Evolutionary conservation across 2,888 invertebrate species (phyloP).

Genomic region (Brassicogethes aeneus): DNA sequence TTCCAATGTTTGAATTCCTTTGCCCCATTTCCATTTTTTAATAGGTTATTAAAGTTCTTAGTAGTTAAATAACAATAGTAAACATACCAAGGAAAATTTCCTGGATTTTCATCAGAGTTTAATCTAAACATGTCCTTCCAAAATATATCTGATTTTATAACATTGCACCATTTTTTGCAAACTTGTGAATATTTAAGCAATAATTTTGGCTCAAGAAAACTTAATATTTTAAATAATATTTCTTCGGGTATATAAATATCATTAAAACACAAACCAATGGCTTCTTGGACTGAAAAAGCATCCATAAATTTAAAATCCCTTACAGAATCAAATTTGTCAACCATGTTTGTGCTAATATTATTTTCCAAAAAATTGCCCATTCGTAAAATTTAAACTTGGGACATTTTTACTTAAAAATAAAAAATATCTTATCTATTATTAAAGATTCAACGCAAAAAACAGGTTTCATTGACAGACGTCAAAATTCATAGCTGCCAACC

Average conservation of each 20-base stretch:
- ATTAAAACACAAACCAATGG: slow-evolving; percentile 36
- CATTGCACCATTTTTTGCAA: slow-evolving; percentile 44
- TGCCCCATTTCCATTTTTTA: slow-evolving; percentile 46
- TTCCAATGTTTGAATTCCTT: slow-evolving; percentile 38
- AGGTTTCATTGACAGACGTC: too few relatives aligned
- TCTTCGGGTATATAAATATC: slow-evolving; percentile 42
- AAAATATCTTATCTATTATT: too few relatives aligned
- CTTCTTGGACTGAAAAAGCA: slow-evolving; percentile 12
- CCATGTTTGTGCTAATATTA: too few relatives aligned
- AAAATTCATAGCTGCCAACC: too few relatives aligned
- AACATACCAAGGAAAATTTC: slow-evolving; percentile 33
- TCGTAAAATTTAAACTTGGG: too few relatives aligned
- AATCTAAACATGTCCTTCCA: slow-evolving; percentile 28
- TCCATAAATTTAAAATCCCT: slow-evolving; percentile 18
- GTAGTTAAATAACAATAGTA: slow-evolving; percentile 39
- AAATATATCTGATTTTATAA: slow-evolving; percentile 36
- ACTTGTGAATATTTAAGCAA: slow-evolving; percentile 41
- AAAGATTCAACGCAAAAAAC: too few relatives aligned
- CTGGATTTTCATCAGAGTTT: slow-evolving; percentile 22
- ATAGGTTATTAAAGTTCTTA: slow-evolving; percentile 41
- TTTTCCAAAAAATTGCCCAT: neutral
- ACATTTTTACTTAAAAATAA: too few relatives aligned
- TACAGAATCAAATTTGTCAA: slow-evolving; percentile 6
- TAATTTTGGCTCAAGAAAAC: slow-evolving; percentile 34
- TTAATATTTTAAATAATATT: slow-evolving; percentile 40